These are phyloP conservation scores for Tachypleus tridentatus DNA, from an alignment of 1,140 invertebrate species.

Conservation along the genomic window DNA sequence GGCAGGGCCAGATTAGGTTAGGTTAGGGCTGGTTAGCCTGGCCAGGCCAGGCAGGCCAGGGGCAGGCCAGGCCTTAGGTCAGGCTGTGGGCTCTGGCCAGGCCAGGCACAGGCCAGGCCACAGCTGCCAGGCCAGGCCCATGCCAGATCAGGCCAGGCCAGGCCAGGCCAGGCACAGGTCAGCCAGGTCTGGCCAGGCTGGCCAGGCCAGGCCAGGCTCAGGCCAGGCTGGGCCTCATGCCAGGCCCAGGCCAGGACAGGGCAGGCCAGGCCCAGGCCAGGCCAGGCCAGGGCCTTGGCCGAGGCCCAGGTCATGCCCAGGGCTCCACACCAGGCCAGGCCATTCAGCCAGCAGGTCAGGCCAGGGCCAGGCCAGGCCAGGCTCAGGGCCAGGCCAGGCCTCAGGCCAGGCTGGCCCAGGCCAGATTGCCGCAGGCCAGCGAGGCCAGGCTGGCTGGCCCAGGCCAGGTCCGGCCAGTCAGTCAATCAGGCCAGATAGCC, in stretches of 20 bases:
- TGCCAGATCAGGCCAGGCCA: conserved; percentile 21
- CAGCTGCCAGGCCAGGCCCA: conserved; percentile 25
- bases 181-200: conserved; percentile 21
- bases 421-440: conserved; percentile 22
- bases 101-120: conserved; percentile 20
- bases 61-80: conserved; percentile 18
- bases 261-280: conserved; percentile 22
- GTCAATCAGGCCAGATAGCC: conserved; percentile 24
- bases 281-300: conserved; percentile 25
- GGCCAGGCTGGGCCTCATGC: conserved; percentile 22
- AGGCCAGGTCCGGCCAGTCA: too few relatives aligned
- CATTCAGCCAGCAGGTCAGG: conserved; percentile 12
- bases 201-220: conserved; percentile 12
- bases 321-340: conserved; percentile 23
- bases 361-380: too few relatives aligned
- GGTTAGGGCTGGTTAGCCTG: conserved; percentile 23
- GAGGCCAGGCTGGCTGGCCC: conserved; percentile 22
- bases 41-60: too few relatives aligned
- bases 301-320: conserved; percentile 25
- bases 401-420: conserved; percentile 24
- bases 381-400: conserved; percentile 24
- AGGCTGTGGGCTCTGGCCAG: conserved; percentile 23
- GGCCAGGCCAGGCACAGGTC: conserved; percentile 24
- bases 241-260: too few relatives aligned
- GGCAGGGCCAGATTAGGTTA: conserved; percentile 20